A percentile compares a stretch with the other conserved stretches of the same genome.
Conservation (phyloP, 1,140 invertebrate genomes). For the Gonioctena quinquepunctata region DNA sequence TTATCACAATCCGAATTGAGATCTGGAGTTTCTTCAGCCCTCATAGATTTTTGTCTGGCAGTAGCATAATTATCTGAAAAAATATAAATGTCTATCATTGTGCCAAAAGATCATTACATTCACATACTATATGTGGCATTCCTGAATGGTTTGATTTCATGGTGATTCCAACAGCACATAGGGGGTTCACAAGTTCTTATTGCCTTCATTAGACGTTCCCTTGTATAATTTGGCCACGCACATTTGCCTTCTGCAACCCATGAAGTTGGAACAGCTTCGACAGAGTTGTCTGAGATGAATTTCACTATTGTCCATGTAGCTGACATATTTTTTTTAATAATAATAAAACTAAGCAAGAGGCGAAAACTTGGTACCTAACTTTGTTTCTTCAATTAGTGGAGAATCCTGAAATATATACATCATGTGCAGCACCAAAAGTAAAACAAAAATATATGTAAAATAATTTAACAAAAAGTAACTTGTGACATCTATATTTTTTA, state of each 20-base stretch:
- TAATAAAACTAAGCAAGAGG: too few relatives aligned
- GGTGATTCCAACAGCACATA: not conserved
- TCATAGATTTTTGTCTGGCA: not conserved
- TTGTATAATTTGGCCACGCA: not conserved
- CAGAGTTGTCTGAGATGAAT: not conserved
- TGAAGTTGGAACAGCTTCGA: not conserved
- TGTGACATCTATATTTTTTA: too few relatives aligned
- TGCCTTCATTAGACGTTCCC: not conserved
- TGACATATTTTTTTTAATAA: too few relatives aligned
- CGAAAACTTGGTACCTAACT: too few relatives aligned
- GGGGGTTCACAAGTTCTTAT: not conserved
- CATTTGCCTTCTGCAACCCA: not conserved
- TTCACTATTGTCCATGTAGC: not conserved
- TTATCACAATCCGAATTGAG: not conserved
- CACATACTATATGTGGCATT: slow-evolving; percentile 20
- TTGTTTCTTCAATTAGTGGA: too few relatives aligned
- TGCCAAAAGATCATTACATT: not conserved
- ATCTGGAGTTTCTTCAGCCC: not conserved
- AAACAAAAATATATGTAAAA: too few relatives aligned
- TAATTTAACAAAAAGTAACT: too few relatives aligned
- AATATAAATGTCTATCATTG: not conserved
- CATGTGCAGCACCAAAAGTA: too few relatives aligned
- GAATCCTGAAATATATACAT: too few relatives aligned
- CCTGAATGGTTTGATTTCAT: not conserved
- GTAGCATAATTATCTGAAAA: not conserved